phyloP scores from a whole-genome alignment of 1,140 invertebrate species.

The Zelostemma sp. region DNA sequence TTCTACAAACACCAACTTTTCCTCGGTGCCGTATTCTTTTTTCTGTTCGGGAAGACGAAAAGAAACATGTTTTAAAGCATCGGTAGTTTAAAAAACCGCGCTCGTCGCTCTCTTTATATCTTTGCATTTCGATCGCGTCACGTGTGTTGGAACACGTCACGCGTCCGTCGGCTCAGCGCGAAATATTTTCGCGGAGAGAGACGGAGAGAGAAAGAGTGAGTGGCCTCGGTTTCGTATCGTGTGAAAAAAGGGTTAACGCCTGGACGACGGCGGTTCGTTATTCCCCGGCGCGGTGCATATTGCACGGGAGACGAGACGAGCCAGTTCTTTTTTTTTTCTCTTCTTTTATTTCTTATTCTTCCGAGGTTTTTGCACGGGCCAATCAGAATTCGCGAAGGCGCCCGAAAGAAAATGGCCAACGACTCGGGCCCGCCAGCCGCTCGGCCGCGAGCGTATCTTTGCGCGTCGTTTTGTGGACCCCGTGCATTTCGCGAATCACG shows the following conservation, averaged over 20 bases:
- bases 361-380: constrained; percentile 57
- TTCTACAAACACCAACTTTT: constrained; percentile 7
- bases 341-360: constrained; percentile 44
- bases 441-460: constrained; percentile 73
- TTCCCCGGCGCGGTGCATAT: constrained; percentile 52
- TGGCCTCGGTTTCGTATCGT: constrained; percentile 10
- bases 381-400: constrained; percentile 64
- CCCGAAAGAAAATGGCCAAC: constrained; percentile 67
- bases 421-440: constrained; percentile 60
- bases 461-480: constrained; percentile 83
- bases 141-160: not conserved
- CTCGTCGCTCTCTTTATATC: not conserved
- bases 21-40: constrained; percentile 10
- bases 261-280: constrained; percentile 36
- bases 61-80: no score
- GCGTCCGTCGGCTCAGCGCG: not conserved
- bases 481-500: constrained; percentile 78
- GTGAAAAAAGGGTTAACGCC: constrained; percentile 36
- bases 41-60: no score
- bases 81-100: no score
- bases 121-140: not conserved
- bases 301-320: constrained; percentile 40
- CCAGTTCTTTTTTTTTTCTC: constrained; percentile 34
- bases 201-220: not conserved
- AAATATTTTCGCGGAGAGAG: constrained; percentile 15